Evolutionary conservation across 1,140 invertebrate genomes (phyloP).

Genomic region (Conus ventricosus): DNA sequence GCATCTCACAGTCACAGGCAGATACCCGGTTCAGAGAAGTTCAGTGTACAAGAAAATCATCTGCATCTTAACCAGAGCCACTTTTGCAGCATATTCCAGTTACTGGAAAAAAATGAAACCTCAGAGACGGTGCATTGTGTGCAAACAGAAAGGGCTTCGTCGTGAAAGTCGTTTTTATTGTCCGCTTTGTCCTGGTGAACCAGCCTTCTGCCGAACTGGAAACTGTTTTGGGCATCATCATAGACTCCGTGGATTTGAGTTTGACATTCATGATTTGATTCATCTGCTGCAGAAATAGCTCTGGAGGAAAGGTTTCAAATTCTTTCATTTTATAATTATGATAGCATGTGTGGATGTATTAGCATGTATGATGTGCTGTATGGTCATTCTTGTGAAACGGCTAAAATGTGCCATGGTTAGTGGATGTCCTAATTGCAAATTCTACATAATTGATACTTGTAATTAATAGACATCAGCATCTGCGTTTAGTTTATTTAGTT

Average conservation of each 20-base stretch:
- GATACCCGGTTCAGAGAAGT: neutral
- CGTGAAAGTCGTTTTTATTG: slow-evolving; percentile 24
- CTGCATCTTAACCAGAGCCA: neutral
- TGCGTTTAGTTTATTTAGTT: too few relatives aligned
- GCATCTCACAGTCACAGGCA: neutral
- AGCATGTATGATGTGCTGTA: too few relatives aligned
- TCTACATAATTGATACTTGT: too few relatives aligned
- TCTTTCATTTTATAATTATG: neutral
- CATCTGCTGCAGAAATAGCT: neutral
- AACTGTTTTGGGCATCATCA: neutral
- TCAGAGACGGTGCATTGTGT: slow-evolving; percentile 22
- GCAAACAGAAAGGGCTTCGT: slow-evolving; percentile 5
- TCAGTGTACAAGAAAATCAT: neutral
- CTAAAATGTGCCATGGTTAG: too few relatives aligned
- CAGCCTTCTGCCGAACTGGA: slow-evolving; percentile 18
- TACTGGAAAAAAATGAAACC: slow-evolving; percentile 10
- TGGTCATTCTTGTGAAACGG: too few relatives aligned
- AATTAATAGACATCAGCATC: too few relatives aligned
- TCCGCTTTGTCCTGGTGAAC: slow-evolving; percentile 5
- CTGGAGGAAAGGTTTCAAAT: neutral
- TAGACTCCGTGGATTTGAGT: neutral
- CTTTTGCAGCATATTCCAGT: slow-evolving; percentile 16
- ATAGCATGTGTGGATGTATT: too few relatives aligned
- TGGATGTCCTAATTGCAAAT: too few relatives aligned
- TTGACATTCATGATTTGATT: neutral